phyloP scores from a whole-genome alignment of 2,113 vertebrate species.

The human (Homo sapiens) region GRCh38 chr11:96062501-96063000 shows the following conservation, averaged over 20 bases:
- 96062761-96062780: neutral
- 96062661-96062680: neutral
- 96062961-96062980: neutral
- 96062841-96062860: neutral
- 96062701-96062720: neutral
- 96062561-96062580: neutral
- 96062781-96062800: neutral
- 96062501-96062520: slow-evolving; percentile 12
- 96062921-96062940: neutral
- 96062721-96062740: neutral
- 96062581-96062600: neutral
- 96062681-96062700: neutral
- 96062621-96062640: neutral
- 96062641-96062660: neutral
- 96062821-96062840: neutral
- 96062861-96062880: neutral
- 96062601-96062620: neutral
- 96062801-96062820: neutral
- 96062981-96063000: neutral
- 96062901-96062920: neutral
- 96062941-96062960: neutral
- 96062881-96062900: neutral
- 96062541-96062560: slow-evolving; percentile 43
- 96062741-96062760: neutral
- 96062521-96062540: slow-evolving; percentile 2